A percentile compares a stretch with the other conserved stretches of the same genome.
Evolutionary conservation across 1,140 invertebrate species (phyloP).

Genomic region (Lanistes nyassanus): DNA sequence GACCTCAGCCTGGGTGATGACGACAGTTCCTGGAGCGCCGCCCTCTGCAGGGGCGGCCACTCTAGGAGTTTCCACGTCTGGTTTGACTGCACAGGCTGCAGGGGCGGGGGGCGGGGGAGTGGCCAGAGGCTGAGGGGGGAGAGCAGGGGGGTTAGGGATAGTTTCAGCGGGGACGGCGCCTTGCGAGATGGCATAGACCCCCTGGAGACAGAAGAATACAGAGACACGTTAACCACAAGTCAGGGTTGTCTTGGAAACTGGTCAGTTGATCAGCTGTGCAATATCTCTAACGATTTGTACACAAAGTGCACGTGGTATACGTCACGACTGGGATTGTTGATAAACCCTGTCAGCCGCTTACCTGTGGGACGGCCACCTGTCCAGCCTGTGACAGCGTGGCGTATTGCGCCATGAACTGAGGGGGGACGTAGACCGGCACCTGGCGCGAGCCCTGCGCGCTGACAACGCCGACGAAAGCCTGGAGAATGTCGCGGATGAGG

Average conservation of each 20-base stretch:
- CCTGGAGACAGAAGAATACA: conserved; percentile 6
- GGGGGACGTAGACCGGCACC: conserved; percentile 25
- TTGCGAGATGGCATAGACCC: conserved; percentile 30
- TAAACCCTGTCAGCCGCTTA: too few species aligned
- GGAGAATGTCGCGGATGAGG: conserved; percentile 47
- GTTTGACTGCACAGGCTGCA: not conserved
- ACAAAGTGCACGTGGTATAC: too few species aligned
- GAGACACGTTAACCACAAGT: too few species aligned
- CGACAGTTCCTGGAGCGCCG: not conserved
- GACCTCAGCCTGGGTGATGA: conserved; percentile 33
- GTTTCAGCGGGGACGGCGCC: conserved; percentile 13
- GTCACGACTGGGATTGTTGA: too few species aligned
- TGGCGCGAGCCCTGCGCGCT: conserved; percentile 20
- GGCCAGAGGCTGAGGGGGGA: not conserved
- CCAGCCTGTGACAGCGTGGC: not conserved
- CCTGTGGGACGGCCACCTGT: too few species aligned
- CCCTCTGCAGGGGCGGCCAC: not conserved
- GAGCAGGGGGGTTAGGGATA: not conserved
- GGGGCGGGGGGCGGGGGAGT: not conserved
- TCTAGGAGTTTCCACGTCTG: not conserved
- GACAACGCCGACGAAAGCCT: conserved; percentile 46
- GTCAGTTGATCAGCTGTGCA: too few species aligned
- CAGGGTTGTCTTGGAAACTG: too few species aligned
- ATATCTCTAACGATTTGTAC: too few species aligned
- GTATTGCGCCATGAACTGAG: conserved; percentile 19